phyloP scores from a whole-genome alignment of 2,888 invertebrate species.

The Dysmachus trigonus region DNA sequence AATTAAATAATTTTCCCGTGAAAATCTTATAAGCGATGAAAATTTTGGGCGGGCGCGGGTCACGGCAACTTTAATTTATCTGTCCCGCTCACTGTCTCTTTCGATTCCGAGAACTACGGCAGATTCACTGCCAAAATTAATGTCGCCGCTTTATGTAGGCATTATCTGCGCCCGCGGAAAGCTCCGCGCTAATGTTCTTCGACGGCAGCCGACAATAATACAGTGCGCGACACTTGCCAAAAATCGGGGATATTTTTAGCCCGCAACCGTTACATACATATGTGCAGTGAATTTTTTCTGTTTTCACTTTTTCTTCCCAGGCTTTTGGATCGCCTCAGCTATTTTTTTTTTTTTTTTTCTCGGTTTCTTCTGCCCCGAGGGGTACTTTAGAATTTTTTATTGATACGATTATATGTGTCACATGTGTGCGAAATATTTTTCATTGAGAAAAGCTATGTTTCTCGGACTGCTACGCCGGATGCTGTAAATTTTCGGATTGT shows the following conservation, averaged over 20 bases:
- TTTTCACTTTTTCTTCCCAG: slow-evolving; percentile 4
- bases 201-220: not conserved
- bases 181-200: not conserved
- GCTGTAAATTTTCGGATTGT: not conserved
- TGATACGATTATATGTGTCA: not conserved
- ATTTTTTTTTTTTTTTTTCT: not conserved
- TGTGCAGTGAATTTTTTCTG: not conserved
- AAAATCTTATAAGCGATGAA: not conserved
- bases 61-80: not conserved
- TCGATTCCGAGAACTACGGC: not conserved
- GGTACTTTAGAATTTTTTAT: not conserved
- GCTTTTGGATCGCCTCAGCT: not conserved
- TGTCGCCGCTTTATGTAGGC: slow-evolving; percentile 15
- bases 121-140: slow-evolving; percentile 7
- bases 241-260: slow-evolving; percentile 4
- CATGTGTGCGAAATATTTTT: slow-evolving; percentile 17
- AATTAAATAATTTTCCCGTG: not conserved
- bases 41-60: not conserved
- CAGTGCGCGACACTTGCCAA: slow-evolving; percentile 7
- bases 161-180: not conserved
- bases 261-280: not conserved
- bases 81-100: not conserved
- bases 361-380: not conserved
- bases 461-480: not conserved
- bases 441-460: not conserved